phyloP scores from a whole-genome alignment of 2,113 vertebrate species.

The Sardina pilchardus region DNA sequence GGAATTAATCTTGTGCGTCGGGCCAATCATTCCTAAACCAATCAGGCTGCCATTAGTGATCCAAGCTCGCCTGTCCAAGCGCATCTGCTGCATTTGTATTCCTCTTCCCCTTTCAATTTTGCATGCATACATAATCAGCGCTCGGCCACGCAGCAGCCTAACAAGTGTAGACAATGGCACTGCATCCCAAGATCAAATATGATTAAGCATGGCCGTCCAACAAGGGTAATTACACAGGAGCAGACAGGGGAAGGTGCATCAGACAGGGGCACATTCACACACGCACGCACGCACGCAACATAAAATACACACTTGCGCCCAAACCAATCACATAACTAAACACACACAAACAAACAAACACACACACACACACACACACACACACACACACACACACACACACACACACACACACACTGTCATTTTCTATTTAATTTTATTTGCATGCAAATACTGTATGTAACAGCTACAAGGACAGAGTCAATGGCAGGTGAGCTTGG shows the following conservation, averaged over 20 bases:
- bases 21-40: constrained; percentile 64
- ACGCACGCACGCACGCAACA: neutral
- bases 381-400: neutral
- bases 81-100: constrained; percentile 46
- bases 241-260: constrained; percentile 56
- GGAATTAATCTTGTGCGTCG: constrained; percentile 64
- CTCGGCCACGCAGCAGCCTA: constrained; percentile 59
- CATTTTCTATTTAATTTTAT: constrained; percentile 64
- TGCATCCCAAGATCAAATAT: constrained; percentile 71
- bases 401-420: constrained; percentile 23
- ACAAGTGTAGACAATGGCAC: constrained; percentile 69
- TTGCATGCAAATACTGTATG: constrained; percentile 50
- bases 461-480: constrained; percentile 57
- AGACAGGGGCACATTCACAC: constrained; percentile 35
- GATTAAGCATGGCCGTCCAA: constrained; percentile 71
- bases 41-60: constrained; percentile 60
- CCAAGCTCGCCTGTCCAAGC: constrained; percentile 47
- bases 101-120: constrained; percentile 48
- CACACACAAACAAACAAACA: neutral
- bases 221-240: constrained; percentile 66
- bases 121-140: constrained; percentile 66
- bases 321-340: neutral
- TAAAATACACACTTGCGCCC: neutral
- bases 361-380: neutral
- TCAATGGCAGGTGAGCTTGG: constrained; percentile 49